These are phyloP conservation scores for Arnoldichthys spilopterus DNA, from an alignment of 2,797 vertebrate genomes.

Conservation along the genomic window DNA sequence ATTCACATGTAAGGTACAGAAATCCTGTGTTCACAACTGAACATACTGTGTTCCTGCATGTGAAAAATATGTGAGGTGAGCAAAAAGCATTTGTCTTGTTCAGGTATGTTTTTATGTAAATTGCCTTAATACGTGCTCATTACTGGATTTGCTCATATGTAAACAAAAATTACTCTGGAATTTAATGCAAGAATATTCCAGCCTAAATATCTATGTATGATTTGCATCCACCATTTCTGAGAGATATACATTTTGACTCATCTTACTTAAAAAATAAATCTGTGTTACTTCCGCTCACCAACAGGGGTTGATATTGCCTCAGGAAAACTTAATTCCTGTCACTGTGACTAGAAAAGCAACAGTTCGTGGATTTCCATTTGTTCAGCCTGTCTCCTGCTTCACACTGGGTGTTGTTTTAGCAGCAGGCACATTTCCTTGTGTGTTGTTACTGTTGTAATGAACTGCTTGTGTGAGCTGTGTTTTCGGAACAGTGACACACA, in stretches of 20 bases:
- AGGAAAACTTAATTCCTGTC: not conserved
- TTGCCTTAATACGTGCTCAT: too few species aligned
- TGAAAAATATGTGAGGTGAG: too few species aligned
- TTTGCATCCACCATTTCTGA: not conserved
- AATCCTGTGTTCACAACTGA: too few species aligned
- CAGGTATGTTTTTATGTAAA: too few species aligned
- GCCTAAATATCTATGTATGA: not conserved
- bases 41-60: too few species aligned
- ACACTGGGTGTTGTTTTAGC: not conserved
- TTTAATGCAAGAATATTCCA: too few species aligned
- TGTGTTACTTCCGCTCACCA: constrained; percentile 2
- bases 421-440: not conserved
- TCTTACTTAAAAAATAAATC: not conserved
- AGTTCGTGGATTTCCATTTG: not conserved
- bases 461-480: not conserved
- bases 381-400: not conserved
- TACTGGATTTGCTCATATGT: too few species aligned
- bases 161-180: too few species aligned
- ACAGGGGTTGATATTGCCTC: not conserved
- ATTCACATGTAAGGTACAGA: too few species aligned
- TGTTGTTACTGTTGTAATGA: not conserved
- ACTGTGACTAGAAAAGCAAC: not conserved
- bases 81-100: too few species aligned
- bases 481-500: not conserved
- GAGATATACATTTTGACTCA: not conserved